Percentiles rank a stretch among this genome's conserved stretches.
phyloP scores from a whole-genome alignment of 1,140 invertebrate genomes.

The Tetramorium alpestre region DNA sequence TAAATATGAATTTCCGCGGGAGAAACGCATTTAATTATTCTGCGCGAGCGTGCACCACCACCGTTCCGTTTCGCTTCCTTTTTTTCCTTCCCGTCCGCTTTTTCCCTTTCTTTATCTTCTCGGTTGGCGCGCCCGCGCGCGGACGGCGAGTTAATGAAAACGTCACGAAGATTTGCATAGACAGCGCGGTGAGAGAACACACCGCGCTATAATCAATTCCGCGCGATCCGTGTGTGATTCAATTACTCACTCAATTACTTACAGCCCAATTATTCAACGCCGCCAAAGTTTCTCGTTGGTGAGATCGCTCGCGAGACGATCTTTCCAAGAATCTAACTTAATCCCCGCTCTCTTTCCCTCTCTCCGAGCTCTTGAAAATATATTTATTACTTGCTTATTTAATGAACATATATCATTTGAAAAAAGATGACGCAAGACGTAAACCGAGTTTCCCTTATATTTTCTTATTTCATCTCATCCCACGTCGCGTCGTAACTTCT shows the following conservation, averaged over 20 bases:
- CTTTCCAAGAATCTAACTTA: constrained; percentile 16
- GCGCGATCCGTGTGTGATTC: constrained; percentile 65
- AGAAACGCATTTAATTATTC: constrained; percentile 76
- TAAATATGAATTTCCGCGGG: constrained; percentile 76
- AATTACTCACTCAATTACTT: constrained; percentile 70
- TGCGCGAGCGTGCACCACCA: constrained; percentile 54
- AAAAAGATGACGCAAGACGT: constrained; percentile 17
- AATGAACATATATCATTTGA: constrained; percentile 34
- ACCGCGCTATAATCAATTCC: constrained; percentile 70
- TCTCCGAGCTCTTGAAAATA: not conserved
- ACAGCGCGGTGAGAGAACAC: constrained; percentile 43
- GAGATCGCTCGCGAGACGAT: not conserved
- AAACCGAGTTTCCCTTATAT: constrained; percentile 39
- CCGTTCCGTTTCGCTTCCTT: constrained; percentile 16
- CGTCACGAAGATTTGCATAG: constrained; percentile 76
- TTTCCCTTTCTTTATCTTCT: constrained; percentile 49
- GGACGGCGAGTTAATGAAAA: constrained; percentile 75
- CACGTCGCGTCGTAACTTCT: constrained; percentile 45
- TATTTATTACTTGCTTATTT: constrained; percentile 33
- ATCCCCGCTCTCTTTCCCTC: not conserved
- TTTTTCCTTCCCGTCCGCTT: constrained; percentile 13
- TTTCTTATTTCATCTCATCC: constrained; percentile 1
- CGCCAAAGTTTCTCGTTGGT: constrained; percentile 11
- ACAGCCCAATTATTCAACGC: constrained; percentile 56
- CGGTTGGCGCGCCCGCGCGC: not conserved